These are phyloP conservation scores for Lontra canadensis DNA, from an alignment of 2,113 vertebrate species.

Conservation along the genomic window DNA sequence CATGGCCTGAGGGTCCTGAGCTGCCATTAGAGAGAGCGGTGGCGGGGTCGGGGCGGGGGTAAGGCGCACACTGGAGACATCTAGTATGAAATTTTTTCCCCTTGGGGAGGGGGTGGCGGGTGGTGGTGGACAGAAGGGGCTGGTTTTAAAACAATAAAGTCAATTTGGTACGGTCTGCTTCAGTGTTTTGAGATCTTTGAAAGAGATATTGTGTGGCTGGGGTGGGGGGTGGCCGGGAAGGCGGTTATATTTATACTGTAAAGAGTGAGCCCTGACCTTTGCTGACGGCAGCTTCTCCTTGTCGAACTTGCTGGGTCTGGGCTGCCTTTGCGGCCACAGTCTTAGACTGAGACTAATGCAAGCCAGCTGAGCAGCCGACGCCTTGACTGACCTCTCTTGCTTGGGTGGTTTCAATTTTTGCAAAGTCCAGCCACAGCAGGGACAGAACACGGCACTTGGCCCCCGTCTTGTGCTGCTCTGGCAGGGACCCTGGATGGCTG, in stretches of 20 bases:
- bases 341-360: constrained; percentile 84
- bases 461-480: neutral
- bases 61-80: neutral
- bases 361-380: constrained; percentile 84
- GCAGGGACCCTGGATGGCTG: neutral
- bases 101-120: neutral
- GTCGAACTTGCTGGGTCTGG: constrained; percentile 69
- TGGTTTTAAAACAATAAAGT: constrained; percentile 82
- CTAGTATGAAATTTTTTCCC: constrained; percentile 20
- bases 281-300: constrained; percentile 80
- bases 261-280: constrained; percentile 83
- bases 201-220: constrained; percentile 76
- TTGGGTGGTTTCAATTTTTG: constrained; percentile 81
- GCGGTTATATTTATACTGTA: constrained; percentile 83
- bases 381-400: constrained; percentile 71
- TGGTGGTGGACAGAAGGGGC: constrained; percentile 63
- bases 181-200: constrained; percentile 81
- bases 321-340: constrained; percentile 73
- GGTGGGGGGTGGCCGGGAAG: constrained; percentile 7
- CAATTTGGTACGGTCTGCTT: constrained; percentile 79
- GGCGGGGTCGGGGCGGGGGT: neutral
- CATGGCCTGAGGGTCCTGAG: neutral
- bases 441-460: constrained; percentile 46
- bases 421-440: constrained; percentile 55
- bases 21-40: neutral